Conservation (phyloP, 2,888 invertebrate species). For the Venusia cambrica region DNA sequence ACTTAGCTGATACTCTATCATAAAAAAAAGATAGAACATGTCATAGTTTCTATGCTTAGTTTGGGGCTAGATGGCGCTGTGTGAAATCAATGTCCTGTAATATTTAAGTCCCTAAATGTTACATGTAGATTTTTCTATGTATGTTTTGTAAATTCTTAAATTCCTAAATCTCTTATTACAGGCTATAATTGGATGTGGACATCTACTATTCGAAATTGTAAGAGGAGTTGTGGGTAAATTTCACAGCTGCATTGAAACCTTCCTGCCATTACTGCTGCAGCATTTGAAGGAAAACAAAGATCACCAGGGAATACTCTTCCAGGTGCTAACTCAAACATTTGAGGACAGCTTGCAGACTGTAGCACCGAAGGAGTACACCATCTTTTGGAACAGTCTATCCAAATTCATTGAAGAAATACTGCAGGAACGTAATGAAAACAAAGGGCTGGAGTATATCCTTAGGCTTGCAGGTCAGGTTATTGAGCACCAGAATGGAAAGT, state of each 20-base stretch:
- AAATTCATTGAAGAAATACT: constrained; percentile 59
- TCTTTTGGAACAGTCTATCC: constrained; percentile 83
- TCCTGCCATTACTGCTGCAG: constrained; percentile 85
- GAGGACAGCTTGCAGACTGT: constrained; percentile 83
- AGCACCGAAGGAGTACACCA: constrained; percentile 81
- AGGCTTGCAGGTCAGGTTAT: constrained; percentile 82
- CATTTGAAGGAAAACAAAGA: constrained; percentile 76
- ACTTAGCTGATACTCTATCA: constrained; percentile 1
- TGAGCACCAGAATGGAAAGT: constrained; percentile 83
- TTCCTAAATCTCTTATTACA: too few species aligned
- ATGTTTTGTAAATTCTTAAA: too few species aligned
- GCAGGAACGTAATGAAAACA: constrained; percentile 55
- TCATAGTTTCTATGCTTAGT: too few species aligned
- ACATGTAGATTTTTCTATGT: too few species aligned
- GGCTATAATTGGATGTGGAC: constrained; percentile 90
- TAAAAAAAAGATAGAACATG: too few species aligned
- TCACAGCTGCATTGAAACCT: constrained; percentile 89
- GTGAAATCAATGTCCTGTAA: too few species aligned
- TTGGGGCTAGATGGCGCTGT: too few species aligned
- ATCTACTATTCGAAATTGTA: constrained; percentile 93
- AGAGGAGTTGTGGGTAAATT: constrained; percentile 91
- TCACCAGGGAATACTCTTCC: constrained; percentile 79
- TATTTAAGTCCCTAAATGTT: too few species aligned
- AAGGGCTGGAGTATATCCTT: constrained; percentile 70
- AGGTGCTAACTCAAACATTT: constrained; percentile 84